These are phyloP conservation scores for Sprattus sprattus DNA, from an alignment of 2,113 vertebrate species.

Conservation along the genomic window DNA sequence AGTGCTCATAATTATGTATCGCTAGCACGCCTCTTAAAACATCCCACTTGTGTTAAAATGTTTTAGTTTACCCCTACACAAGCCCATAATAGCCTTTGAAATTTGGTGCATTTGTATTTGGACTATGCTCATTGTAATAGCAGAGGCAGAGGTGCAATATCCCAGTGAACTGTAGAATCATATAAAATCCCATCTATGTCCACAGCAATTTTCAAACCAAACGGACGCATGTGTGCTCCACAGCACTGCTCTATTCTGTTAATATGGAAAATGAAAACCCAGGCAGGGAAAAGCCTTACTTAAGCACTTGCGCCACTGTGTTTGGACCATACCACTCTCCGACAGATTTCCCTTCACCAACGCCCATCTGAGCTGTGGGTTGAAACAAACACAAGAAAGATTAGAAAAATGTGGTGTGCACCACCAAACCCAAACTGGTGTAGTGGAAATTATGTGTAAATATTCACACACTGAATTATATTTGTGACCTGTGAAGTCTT, in stretches of 20 bases:
- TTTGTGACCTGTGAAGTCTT: no score
- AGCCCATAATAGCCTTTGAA: no score
- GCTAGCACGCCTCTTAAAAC: no score
- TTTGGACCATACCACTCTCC: conserved; percentile 91
- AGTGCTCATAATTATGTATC: no score
- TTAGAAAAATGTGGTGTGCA: not conserved
- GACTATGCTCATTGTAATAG: no score
- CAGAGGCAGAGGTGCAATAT: no score
- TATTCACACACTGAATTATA: not conserved
- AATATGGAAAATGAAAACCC: not conserved
- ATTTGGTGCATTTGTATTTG: no score
- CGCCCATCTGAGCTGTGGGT: conserved; percentile 84
- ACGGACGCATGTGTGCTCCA: not conserved
- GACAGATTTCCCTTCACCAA: conserved; percentile 87
- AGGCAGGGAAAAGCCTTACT: conserved; percentile 63
- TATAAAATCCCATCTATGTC: no score
- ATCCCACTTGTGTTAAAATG: no score
- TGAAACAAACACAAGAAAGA: not conserved
- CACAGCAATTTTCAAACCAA: no score
- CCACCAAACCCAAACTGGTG: conserved; percentile 32
- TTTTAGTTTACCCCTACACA: no score
- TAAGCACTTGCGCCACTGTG: conserved; percentile 87
- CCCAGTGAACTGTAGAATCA: no score
- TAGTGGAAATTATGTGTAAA: not conserved
- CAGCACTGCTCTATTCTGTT: not conserved